Evolutionary conservation across 1,140 invertebrate species (phyloP).

Genomic region (Cataglyphis hispanica): DNA sequence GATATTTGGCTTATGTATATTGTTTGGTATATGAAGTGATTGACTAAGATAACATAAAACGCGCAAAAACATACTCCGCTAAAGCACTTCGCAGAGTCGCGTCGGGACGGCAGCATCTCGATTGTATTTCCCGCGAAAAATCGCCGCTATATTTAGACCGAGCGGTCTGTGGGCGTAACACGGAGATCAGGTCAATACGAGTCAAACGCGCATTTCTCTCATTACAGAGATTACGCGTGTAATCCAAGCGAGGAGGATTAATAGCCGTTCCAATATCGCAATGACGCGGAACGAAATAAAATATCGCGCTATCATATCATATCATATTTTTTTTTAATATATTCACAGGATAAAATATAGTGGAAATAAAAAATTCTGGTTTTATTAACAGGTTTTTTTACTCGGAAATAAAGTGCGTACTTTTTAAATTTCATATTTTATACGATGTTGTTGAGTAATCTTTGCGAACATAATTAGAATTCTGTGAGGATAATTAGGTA

Average conservation of each 20-base stretch:
- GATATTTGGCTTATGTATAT: too few species aligned
- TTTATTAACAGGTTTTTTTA: neutral
- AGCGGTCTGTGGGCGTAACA: slow-evolving; percentile 47
- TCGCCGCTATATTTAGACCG: slow-evolving; percentile 55
- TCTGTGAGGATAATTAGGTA: neutral
- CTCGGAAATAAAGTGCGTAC: neutral
- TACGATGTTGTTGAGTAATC: neutral
- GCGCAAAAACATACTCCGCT: neutral
- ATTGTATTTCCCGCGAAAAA: slow-evolving; percentile 54
- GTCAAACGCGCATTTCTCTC: slow-evolving; percentile 11
- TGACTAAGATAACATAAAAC: neutral
- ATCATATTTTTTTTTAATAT: neutral
- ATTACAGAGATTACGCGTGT: slow-evolving; percentile 16
- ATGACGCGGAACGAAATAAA: neutral
- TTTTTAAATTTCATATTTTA: neutral
- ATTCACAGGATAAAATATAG: neutral
- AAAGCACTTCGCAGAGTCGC: neutral
- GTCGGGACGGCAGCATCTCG: slow-evolving; percentile 13
- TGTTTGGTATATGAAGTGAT: neutral
- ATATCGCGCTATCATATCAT: neutral
- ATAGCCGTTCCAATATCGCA: slow-evolving; percentile 9
- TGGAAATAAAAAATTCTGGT: neutral
- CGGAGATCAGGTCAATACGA: slow-evolving; percentile 39
- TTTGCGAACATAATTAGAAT: neutral
- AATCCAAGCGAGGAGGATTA: slow-evolving; percentile 6